Conservation (phyloP, 1,140 invertebrate species). For the Drosophila punjabiensis region DNA sequence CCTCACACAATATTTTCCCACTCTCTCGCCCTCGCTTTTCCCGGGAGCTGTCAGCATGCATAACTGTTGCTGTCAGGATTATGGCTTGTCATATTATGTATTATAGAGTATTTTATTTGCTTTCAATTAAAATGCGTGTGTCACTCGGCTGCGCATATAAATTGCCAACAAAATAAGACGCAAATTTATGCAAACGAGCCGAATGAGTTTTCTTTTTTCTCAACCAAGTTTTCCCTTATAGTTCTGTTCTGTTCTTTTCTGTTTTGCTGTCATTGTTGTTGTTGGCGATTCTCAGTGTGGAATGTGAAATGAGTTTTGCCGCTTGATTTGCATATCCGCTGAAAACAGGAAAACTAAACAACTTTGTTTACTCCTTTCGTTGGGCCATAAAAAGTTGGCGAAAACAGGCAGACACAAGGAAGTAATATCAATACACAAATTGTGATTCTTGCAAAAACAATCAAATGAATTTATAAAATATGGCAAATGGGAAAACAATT, state of each 20-base stretch:
- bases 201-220: slow-evolving; percentile 35
- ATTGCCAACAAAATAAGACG: slow-evolving; percentile 77
- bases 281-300: slow-evolving; percentile 33
- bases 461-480: slow-evolving; percentile 45
- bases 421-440: slow-evolving; percentile 35
- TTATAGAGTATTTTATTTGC: slow-evolving; percentile 81
- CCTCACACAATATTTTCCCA: slow-evolving; percentile 14
- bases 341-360: slow-evolving; percentile 68
- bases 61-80: slow-evolving; percentile 82
- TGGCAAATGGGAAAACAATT: slow-evolving; percentile 8
- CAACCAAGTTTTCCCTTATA: slow-evolving; percentile 3
- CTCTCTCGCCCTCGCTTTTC: background rate
- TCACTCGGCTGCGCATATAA: slow-evolving; percentile 72
- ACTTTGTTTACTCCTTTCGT: slow-evolving; percentile 59
- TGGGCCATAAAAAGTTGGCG: slow-evolving; percentile 32
- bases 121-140: slow-evolving; percentile 82
- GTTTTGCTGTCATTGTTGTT: slow-evolving; percentile 6
- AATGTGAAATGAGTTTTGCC: slow-evolving; percentile 62
- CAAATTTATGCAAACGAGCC: slow-evolving; percentile 71
- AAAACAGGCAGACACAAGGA: slow-evolving; percentile 28
- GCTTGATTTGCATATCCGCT: slow-evolving; percentile 53
- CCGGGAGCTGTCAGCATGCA: slow-evolving; percentile 70
- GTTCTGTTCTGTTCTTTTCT: background rate
- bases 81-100: slow-evolving; percentile 80
- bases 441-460: slow-evolving; percentile 44